phyloP scores from a whole-genome alignment of 2,113 vertebrate species.

The Rostratula benghalensis region DNA sequence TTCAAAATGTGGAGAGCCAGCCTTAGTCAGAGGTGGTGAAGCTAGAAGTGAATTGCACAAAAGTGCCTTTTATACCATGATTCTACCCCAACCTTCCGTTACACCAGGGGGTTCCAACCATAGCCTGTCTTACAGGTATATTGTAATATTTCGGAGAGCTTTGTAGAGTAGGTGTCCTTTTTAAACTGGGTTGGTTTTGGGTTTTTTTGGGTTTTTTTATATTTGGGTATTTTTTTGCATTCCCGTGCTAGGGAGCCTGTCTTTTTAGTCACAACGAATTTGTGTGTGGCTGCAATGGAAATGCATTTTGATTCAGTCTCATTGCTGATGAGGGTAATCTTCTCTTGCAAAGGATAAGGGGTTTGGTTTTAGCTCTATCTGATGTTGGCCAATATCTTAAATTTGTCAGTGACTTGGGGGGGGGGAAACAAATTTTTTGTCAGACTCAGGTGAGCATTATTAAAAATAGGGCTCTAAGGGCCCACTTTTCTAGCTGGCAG shows the following conservation, averaged over 20 bases:
- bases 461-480: neutral
- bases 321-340: neutral
- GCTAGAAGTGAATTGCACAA: neutral
- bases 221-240: neutral
- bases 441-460: neutral
- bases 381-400: neutral
- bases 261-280: neutral
- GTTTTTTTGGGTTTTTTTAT: neutral
- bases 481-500: neutral
- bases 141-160: neutral
- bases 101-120: neutral
- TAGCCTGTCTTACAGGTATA: neutral
- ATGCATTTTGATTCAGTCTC: neutral
- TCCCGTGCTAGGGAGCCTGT: neutral
- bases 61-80: neutral
- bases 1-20: too few species aligned
- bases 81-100: neutral
- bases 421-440: neutral
- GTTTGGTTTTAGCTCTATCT: neutral
- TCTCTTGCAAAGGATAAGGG: neutral
- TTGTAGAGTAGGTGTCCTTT: neutral
- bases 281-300: neutral
- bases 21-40: neutral
- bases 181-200: neutral
- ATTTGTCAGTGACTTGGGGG: neutral